These are phyloP conservation scores for Bucco capensis DNA, from an alignment of 2,113 vertebrate species.

Conservation along the genomic window DNA sequence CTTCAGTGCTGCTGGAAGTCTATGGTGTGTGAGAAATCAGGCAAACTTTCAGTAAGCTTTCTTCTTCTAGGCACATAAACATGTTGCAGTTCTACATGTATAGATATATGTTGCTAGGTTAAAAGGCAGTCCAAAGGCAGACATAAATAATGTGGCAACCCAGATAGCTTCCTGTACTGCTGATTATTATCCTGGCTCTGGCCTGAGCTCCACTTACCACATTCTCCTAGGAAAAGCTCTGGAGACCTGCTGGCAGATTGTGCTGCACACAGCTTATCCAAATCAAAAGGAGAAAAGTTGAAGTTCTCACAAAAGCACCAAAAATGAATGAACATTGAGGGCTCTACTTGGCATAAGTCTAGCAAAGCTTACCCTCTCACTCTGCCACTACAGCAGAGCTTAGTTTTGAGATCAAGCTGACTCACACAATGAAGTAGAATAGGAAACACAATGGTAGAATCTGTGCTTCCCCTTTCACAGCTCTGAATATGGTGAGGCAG, in stretches of 20 bases:
- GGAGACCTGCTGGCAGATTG: background rate
- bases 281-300: background rate
- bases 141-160: background rate
- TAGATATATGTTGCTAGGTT: background rate
- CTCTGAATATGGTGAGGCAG: background rate
- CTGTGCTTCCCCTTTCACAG: background rate
- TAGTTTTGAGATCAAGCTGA: background rate
- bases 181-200: background rate
- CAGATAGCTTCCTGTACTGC: background rate
- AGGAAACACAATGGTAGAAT: background rate
- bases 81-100: fast-evolving
- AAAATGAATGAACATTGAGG: background rate
- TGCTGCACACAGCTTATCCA: background rate
- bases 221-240: background rate
- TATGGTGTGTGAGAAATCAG: background rate
- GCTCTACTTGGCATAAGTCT: background rate
- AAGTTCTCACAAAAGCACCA: background rate
- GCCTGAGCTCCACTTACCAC: background rate
- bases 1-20: fast-evolving
- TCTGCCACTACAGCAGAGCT: background rate
- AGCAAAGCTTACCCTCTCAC: background rate
- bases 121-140: background rate
- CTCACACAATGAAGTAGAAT: background rate
- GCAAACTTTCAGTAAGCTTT: background rate
- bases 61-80: background rate